Evolutionary conservation across 2,797 vertebrate genomes (phyloP).

Genomic region (Artibeus jamaicensis): DNA sequence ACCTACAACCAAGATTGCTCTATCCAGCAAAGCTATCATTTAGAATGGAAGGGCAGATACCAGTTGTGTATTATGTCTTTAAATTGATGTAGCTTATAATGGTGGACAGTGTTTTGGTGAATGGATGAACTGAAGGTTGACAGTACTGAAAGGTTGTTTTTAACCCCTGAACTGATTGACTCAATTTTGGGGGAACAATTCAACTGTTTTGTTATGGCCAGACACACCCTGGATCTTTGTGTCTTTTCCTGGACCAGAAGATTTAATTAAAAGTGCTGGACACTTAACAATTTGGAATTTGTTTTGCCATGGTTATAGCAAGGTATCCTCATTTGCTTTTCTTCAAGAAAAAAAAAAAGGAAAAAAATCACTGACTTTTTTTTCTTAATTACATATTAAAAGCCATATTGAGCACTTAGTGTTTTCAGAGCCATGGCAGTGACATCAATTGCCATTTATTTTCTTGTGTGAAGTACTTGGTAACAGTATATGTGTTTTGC

Average conservation of each 20-base stretch:
- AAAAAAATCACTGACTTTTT: neutral
- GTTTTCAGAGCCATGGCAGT: conserved; percentile 24
- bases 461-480: conserved; percentile 43
- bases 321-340: conserved; percentile 40
- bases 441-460: conserved; percentile 36
- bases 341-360: conserved; percentile 28
- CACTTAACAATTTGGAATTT: conserved; percentile 28
- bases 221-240: neutral
- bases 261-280: neutral
- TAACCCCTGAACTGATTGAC: neutral
- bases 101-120: neutral
- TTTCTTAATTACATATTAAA: conserved; percentile 51
- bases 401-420: conserved; percentile 29
- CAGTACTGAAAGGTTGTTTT: neutral
- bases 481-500: conserved; percentile 57
- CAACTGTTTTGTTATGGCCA: neutral
- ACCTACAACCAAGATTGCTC: too few species aligned
- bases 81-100: neutral
- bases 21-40: too few species aligned
- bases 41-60: too few species aligned
- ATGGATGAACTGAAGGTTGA: neutral
- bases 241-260: conserved; percentile 6
- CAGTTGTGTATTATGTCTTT: neutral
- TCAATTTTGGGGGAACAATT: neutral
- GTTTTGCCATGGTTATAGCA: conserved; percentile 25